These are phyloP conservation scores for Drosophila parabipectinata DNA, from an alignment of 1,140 invertebrate species.

Conservation along the genomic window DNA sequence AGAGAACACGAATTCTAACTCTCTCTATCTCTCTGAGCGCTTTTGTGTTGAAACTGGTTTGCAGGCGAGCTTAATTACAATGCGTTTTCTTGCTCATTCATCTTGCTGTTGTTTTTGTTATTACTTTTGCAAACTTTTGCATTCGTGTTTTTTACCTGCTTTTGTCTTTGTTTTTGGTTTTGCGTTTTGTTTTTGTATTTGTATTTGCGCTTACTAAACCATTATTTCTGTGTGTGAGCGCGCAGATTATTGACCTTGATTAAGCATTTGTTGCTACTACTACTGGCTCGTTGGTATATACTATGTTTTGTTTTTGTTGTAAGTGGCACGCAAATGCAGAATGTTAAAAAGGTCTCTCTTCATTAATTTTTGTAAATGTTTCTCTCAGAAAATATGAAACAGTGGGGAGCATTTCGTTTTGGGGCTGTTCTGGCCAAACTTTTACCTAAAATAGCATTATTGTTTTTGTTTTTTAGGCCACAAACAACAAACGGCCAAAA, in stretches of 20 bases:
- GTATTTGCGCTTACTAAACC: conserved; percentile 56
- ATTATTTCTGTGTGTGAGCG: conserved; percentile 55
- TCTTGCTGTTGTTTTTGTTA: conserved; percentile 38
- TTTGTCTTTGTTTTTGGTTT: conserved; percentile 35
- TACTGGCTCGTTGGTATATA: conserved; percentile 4
- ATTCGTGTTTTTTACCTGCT: conserved; percentile 63
- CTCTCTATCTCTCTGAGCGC: conserved; percentile 16
- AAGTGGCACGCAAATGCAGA: conserved; percentile 52
- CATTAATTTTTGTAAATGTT: conserved; percentile 11
- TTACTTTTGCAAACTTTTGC: conserved; percentile 64
- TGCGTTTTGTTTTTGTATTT: conserved; percentile 16
- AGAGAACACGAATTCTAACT: not conserved
- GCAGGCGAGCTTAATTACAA: conserved; percentile 73
- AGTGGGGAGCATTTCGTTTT: conserved; percentile 10
- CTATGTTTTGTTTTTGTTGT: conserved; percentile 19
- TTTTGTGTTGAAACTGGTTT: conserved; percentile 66
- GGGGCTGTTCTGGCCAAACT: conserved; percentile 57
- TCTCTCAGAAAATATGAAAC: conserved; percentile 43
- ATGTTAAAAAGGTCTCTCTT: conserved; percentile 3
- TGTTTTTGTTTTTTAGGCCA: conserved; percentile 39
- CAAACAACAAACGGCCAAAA: conserved; percentile 38
- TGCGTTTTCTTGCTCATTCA: conserved; percentile 56
- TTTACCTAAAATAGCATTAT: conserved; percentile 77
- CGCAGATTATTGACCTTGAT: conserved; percentile 80
- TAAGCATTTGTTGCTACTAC: conserved; percentile 56